Conservation (phyloP, 2,113 vertebrate genomes). For the Malurus elegans region DNA sequence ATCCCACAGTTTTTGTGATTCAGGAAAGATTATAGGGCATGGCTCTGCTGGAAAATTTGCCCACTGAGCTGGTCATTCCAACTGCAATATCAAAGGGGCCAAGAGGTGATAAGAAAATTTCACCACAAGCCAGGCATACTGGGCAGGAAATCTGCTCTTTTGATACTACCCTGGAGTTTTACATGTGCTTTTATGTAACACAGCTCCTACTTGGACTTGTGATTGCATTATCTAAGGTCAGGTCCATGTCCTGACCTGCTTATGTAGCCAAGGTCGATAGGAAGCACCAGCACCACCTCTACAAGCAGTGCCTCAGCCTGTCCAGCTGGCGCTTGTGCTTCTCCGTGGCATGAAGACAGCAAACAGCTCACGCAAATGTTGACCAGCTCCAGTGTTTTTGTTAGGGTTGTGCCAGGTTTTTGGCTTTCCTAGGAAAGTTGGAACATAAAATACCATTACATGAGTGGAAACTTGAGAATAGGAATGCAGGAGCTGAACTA, state of each 20-base stretch:
- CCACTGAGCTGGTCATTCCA: neutral
- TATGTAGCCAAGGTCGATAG: no score
- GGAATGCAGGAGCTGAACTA: neutral
- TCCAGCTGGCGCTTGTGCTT: neutral
- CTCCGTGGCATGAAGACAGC: accelerated
- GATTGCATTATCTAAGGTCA: neutral
- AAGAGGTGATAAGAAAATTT: neutral
- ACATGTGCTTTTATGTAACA: neutral
- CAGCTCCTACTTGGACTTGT: neutral
- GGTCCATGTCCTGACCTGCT: neutral
- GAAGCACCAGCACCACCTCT: neutral
- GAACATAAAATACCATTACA: neutral
- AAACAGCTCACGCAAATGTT: neutral
- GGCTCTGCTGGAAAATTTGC: neutral
- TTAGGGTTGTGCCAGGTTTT: neutral
- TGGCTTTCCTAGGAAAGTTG: neutral
- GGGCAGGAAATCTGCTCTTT: neutral
- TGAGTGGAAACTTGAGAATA: neutral
- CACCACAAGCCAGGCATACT: accelerated
- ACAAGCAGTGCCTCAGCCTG: neutral
- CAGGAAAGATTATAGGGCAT: neutral
- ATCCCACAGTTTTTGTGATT: neutral
- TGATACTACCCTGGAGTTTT: neutral
- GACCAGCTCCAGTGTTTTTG: neutral
- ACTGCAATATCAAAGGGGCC: neutral